Evolutionary conservation across 2,797 vertebrate genomes (phyloP).

Genomic region (Syndactyla subalaris): DNA sequence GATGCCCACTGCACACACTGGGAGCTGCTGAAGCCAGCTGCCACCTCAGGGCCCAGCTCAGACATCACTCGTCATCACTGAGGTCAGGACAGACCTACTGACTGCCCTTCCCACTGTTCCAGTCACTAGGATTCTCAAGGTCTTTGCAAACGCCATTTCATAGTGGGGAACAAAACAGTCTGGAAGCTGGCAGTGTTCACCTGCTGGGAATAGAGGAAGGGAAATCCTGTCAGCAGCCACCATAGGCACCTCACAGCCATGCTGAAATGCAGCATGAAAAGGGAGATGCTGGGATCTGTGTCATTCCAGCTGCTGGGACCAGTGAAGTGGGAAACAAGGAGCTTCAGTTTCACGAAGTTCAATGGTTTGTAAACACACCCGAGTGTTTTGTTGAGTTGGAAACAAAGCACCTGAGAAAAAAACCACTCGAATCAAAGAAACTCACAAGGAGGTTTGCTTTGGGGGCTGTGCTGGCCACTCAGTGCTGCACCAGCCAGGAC

Average conservation of each 20-base stretch:
- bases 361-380: not conserved
- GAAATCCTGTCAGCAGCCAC: not conserved
- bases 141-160: not conserved
- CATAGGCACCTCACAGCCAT: not conserved
- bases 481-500: rapidly evolving
- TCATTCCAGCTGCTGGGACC: not conserved
- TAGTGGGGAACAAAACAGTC: not conserved
- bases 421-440: not conserved
- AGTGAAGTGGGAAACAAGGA: not conserved
- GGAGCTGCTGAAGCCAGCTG: not conserved
- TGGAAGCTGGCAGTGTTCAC: not conserved
- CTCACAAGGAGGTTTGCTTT: no score
- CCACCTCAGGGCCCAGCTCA: not conserved
- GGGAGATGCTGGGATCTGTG: not conserved
- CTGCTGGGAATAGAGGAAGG: not conserved
- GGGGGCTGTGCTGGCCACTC: not conserved
- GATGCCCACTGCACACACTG: not conserved
- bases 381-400: not conserved
- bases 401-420: not conserved
- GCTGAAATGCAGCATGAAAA: not conserved
- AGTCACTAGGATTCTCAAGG: not conserved
- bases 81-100: not conserved
- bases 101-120: not conserved
- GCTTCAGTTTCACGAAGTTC: not conserved
- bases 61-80: not conserved